Evolutionary conservation across 2,113 vertebrate genomes (phyloP), one percentile per base, ranked within the genome.

Genomic region (Shinisaurus crocodilurus): DNA sequence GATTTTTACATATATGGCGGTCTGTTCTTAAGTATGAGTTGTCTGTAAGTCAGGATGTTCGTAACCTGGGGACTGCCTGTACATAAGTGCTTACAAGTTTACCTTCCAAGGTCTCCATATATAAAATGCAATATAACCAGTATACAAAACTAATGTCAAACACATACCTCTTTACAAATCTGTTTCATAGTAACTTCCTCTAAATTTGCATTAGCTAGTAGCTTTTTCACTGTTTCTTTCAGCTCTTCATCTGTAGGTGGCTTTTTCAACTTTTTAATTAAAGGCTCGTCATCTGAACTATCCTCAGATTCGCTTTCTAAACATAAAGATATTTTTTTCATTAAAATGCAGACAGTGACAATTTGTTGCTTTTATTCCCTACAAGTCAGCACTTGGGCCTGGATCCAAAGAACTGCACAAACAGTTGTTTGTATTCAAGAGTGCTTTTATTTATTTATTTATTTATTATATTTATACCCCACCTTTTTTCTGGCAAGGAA

Each of bases 121-220:
- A 40, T 16, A 43, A 57, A 13, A 2, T 7, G 76, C 6, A 65
- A 34, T 79, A 65, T n/a, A 80, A 75, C 43, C 18, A 43, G 32
- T 45, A 18, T 57, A 79, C 9, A 70, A 70, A 89, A 60, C 20
- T 13, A 72, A 70, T 34, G 20, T 43, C 16, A 54, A 54, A 0
- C 72, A 86, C 89, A 93, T 96, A 99, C 99, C 98, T 98, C 97
- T 97, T 98, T 98, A 95, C 98, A 99, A 93, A 99, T 98, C 92
- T 99, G 98, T 90, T 99, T 99, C 99, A 99, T 99, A 90, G 99
- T 99, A 92, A 99, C 98, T 96, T 99, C 98, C 94, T 99, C 98
- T 96, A 99, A 96, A 94, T 99, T 97, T 82, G 98, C 98, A 92
- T 97, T 97, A 89, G 98, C 97, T 96, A 99, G 95, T 34, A 99